Evolutionary conservation across 2,797 vertebrate genomes (phyloP).

Genomic region (Acrocephalus scirpaceus): DNA sequence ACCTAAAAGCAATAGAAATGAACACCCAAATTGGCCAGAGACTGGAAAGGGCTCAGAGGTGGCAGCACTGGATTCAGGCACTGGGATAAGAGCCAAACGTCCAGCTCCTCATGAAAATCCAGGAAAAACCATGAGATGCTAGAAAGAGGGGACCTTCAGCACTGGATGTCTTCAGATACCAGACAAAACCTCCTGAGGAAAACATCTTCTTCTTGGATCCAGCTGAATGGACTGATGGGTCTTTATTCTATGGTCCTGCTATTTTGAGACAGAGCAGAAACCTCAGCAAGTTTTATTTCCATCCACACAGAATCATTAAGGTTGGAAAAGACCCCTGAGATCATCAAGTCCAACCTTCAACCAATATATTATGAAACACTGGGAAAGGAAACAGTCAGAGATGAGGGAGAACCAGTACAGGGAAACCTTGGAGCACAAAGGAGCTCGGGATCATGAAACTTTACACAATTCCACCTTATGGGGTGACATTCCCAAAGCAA

Average conservation of each 20-base stretch:
- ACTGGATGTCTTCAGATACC: neutral
- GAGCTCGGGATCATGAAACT: fast-evolving
- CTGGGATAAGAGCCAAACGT: neutral
- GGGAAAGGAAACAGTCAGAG: neutral
- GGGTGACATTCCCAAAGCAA: neutral
- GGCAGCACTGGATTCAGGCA: neutral
- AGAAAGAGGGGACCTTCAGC: neutral
- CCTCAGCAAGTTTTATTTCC: neutral
- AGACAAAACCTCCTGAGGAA: neutral
- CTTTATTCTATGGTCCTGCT: neutral
- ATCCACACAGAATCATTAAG: neutral
- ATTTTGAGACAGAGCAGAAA: neutral
- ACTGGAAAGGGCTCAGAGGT: neutral
- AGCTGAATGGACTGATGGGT: neutral
- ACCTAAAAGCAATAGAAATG: neutral
- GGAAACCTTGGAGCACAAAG: neutral
- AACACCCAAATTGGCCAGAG: fast-evolving
- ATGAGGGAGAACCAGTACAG: neutral
- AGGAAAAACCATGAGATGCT: neutral
- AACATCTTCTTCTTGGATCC: neutral
- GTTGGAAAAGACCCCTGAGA: neutral
- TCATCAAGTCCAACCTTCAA: neutral
- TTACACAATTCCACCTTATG: neutral
- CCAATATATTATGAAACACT: neutral
- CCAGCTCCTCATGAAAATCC: neutral